Evolutionary conservation across 2,113 vertebrate species (phyloP), one percentile per base, ranked within the genome.

Genomic region (Heliornis fulica): DNA sequence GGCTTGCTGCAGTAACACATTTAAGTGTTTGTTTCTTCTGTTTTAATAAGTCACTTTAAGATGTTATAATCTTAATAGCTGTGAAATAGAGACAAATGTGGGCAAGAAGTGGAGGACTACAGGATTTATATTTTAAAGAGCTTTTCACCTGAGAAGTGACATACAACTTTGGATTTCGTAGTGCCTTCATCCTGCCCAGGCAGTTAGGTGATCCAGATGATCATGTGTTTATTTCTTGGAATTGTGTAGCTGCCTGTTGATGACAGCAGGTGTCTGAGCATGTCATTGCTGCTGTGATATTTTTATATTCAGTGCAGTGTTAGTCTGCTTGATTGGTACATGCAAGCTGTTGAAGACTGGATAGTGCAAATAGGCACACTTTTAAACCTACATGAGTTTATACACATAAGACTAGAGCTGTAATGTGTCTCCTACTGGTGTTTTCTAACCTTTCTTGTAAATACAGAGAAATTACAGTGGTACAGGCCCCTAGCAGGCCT

Each of bases 401-500:
- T 36, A 5, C 45, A 11, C 3, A 0, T 74, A 26, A 83, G 43
- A 31, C 50, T 36, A 29, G 85, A 61, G 65, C 43, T 32, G 16
- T 48, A 20, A 29, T 57, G 16, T 38, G 26, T 56, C n/a, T 65
- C 41, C 65, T 22, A 20, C 4, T 61, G 13, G 9, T 45, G 18
- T 69, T 87, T 90, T 72, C 50, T 76, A 29, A 18, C 19, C 12
- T 64, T 72, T 15, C 7, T 8, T 48, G 5, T 71, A 57, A 43
- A 40, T 75, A 22, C 9, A 48, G 23, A 48, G 23, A 15, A 69
- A 53, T 15, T 48, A 16, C 1, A 13, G 11, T 48, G 14, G 7
- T 32, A 13, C 7, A 28, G 26, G 7, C 21, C 10, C 1, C 1
- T 66, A 56, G 36, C 28, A 36, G 9, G 8, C 0, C 0, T 48